Evolutionary conservation across 2,797 vertebrate genomes (phyloP).

Genomic region (Rhodeus uyekii): DNA sequence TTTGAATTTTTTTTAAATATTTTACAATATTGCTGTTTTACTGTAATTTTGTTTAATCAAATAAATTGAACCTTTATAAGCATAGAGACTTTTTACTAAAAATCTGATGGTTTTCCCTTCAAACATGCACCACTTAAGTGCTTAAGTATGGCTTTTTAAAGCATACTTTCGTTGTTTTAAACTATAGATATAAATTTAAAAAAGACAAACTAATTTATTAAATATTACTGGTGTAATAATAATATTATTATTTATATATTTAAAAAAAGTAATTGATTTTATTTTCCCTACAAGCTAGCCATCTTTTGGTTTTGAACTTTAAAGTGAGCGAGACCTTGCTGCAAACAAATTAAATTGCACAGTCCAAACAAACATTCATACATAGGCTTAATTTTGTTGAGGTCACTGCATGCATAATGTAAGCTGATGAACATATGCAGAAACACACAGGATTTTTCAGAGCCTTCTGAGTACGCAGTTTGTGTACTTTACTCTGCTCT

Average conservation of each 20-base stretch:
- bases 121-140: too few relatives aligned
- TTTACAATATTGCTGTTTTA: background rate
- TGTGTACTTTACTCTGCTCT: background rate
- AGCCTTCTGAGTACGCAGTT: background rate
- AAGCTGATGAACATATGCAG: background rate
- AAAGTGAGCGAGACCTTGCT: background rate
- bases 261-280: too few relatives aligned
- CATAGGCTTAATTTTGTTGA: conserved; percentile 17
- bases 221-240: too few relatives aligned
- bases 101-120: background rate
- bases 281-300: too few relatives aligned
- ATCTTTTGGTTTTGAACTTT: conserved; percentile 14
- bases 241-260: too few relatives aligned
- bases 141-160: too few relatives aligned
- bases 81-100: background rate
- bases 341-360: background rate
- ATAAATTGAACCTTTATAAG: background rate
- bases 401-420: conserved; percentile 27
- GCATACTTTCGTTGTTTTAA: too few relatives aligned
- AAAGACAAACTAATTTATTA: too few relatives aligned
- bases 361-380: background rate
- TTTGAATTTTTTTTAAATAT: background rate
- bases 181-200: too few relatives aligned
- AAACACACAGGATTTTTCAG: conserved; percentile 19
- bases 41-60: background rate